phyloP scores from a whole-genome alignment of 1,140 invertebrate genomes.

The Papilio xuthus region DNA sequence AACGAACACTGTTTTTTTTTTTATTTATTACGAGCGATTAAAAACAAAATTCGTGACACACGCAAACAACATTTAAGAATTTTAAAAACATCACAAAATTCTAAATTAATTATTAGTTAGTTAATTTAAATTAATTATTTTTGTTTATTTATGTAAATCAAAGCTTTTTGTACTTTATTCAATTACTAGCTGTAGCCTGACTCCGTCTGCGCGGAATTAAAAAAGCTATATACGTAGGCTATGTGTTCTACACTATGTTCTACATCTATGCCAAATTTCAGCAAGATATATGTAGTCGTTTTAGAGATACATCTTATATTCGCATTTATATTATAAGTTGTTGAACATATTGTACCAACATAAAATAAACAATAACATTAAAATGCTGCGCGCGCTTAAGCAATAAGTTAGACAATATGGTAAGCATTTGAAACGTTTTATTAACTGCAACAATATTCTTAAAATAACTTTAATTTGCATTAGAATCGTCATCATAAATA shows the following conservation, averaged over 20 bases:
- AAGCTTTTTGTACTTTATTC: too few species aligned
- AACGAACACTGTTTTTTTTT: constrained; percentile 6
- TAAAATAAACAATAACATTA: background rate
- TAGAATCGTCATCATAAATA: background rate
- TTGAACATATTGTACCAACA: background rate
- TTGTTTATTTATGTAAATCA: too few species aligned
- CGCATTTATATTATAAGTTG: background rate
- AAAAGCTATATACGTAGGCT: too few species aligned
- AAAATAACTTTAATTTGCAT: constrained; percentile 23
- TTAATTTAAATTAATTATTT: too few species aligned
- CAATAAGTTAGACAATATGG: constrained; percentile 8
- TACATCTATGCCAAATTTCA: too few species aligned
- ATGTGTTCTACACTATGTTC: too few species aligned
- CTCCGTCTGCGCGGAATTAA: too few species aligned
- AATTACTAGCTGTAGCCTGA: background rate
- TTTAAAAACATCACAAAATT: background rate
- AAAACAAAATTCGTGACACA: constrained; percentile 2
- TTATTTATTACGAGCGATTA: background rate
- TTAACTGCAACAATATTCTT: constrained; percentile 1
- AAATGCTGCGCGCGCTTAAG: background rate
- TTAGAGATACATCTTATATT: background rate
- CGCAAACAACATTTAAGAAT: background rate
- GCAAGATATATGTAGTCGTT: too few species aligned
- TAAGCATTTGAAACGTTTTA: constrained; percentile 9
- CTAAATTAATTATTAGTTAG: too few species aligned